Evolutionary conservation across 1,140 invertebrate genomes (phyloP).

Genomic region (Apis cerana): DNA sequence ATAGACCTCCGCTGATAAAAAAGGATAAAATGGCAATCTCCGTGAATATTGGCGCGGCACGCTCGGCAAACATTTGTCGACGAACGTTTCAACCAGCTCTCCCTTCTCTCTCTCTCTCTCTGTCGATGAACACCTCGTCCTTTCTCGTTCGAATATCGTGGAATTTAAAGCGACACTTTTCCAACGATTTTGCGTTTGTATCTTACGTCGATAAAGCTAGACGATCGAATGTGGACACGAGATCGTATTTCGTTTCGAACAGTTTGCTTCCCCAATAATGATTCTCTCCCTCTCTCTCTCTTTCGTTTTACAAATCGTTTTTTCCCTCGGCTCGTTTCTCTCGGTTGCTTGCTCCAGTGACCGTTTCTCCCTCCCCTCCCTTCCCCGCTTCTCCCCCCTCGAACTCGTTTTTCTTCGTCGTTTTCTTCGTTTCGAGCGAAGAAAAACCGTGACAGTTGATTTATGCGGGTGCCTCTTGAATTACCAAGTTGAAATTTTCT

Average conservation of each 20-base stretch:
- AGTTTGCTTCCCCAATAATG: not conserved
- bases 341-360: not conserved
- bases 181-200: not conserved
- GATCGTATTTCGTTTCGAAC: not conserved
- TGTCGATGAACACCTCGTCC: not conserved
- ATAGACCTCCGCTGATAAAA: constrained; percentile 37
- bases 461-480: constrained; percentile 42
- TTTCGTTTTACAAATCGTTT: constrained; percentile 20
- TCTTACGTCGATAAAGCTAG: not conserved
- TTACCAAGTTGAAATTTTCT: constrained; percentile 28
- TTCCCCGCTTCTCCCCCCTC: rapidly evolving
- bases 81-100: constrained; percentile 33
- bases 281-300: not conserved
- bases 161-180: constrained; percentile 9
- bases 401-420: not conserved
- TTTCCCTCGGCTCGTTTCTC: not conserved
- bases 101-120: not conserved
- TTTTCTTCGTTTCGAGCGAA: not conserved
- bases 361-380: not conserved
- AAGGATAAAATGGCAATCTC: constrained; percentile 54
- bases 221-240: not conserved
- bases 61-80: constrained; percentile 64
- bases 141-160: not conserved
- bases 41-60: constrained; percentile 47
- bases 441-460: constrained; percentile 41